phyloP scores from a whole-genome alignment of 2,888 invertebrate species.

The Nycteola revayana region DNA sequence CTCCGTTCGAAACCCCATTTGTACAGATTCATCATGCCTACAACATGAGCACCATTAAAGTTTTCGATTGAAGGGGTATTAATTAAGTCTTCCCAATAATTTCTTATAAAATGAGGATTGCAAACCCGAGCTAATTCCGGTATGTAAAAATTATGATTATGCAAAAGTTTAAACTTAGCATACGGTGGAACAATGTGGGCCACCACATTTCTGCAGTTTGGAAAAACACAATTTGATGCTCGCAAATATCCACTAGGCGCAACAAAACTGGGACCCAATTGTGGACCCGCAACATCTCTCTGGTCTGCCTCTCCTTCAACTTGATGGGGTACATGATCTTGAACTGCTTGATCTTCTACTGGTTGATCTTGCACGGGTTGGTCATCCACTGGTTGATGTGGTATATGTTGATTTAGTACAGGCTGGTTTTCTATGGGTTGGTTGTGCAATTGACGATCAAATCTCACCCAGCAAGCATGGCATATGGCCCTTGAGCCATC shows the following conservation, averaged over 20 bases:
- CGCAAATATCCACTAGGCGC: conserved; percentile 3
- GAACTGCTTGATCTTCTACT: too few species aligned
- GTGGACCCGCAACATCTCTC: not conserved
- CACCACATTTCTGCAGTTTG: conserved; percentile 2
- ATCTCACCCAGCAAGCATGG: conserved; percentile 18
- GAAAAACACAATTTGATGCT: conserved; percentile 5
- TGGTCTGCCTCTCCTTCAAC: conserved; percentile 1
- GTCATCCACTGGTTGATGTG: conserved; percentile 9
- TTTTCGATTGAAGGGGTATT: conserved; percentile 5
- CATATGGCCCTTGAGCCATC: conserved; percentile 17
- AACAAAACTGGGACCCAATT: not conserved
- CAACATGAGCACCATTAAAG: conserved; percentile 15
- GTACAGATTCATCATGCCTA: conserved; percentile 14
- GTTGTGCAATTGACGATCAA: conserved; percentile 8
- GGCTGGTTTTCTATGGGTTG: conserved; percentile 7
- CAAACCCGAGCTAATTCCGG: conserved; percentile 12
- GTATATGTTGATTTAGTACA: conserved; percentile 10
- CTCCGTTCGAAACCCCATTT: conserved; percentile 14
- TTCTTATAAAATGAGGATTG: conserved; percentile 8
- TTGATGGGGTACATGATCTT: conserved; percentile 1
- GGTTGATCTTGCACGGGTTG: conserved; percentile 8
- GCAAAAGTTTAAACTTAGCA: conserved; percentile 1
- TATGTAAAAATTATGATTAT: conserved; percentile 10
- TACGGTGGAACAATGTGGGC: conserved; percentile 2
- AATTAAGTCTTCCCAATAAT: conserved; percentile 11